Evolutionary conservation across 2,888 invertebrate genomes (phyloP).

Genomic region (Alloplasta piceator): DNA sequence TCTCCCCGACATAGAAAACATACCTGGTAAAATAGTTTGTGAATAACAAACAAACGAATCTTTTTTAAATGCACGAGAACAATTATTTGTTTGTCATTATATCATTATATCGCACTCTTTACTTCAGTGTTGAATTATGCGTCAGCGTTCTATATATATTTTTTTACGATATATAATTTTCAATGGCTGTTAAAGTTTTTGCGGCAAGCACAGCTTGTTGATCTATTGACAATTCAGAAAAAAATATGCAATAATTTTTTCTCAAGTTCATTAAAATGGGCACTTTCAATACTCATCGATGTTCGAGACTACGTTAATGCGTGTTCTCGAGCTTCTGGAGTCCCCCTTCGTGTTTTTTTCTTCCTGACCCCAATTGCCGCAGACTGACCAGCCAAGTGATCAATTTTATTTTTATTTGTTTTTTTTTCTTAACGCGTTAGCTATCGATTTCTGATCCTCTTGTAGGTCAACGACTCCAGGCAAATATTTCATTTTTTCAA

Average conservation of each 20-base stretch:
- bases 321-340: constrained; percentile 27
- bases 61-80: constrained; percentile 35
- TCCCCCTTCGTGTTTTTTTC: constrained; percentile 18
- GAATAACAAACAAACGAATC: constrained; percentile 33
- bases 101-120: too few species aligned
- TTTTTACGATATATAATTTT: neutral
- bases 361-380: constrained; percentile 53
- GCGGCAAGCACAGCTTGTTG: too few species aligned
- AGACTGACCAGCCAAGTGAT: constrained; percentile 46
- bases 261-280: neutral
- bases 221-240: too few species aligned
- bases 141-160: too few species aligned
- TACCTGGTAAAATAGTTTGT: constrained; percentile 75
- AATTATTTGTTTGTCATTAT: constrained; percentile 20
- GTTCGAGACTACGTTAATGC: constrained; percentile 22
- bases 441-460: constrained; percentile 64
- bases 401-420: constrained; percentile 49
- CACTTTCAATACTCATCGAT: constrained; percentile 15
- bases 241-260: too few species aligned
- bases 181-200: neutral
- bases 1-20: constrained; percentile 78
- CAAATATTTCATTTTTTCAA: too few species aligned
- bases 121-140: too few species aligned
- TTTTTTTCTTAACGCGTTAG: constrained; percentile 33
- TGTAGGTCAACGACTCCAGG: constrained; percentile 64